Base-by-base conservation (phyloP, 2,888 invertebrate genomes). In the Myopa tessellatipennis region DNA sequence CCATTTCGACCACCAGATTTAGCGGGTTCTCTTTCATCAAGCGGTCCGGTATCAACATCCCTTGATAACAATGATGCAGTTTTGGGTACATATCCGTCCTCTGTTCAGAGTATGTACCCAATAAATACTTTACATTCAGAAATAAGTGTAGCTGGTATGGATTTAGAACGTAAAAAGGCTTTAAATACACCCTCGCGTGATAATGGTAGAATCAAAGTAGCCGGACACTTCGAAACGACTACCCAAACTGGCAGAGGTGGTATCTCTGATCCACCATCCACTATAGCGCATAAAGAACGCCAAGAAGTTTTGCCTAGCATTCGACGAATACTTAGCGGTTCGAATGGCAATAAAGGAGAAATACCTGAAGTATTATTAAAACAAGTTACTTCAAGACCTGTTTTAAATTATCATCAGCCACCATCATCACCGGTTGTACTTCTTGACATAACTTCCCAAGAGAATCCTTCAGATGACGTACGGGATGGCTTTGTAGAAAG, bases 311-410 rank as follows among this genome's bases (percentile, higher is more conserved):
- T 95, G 83, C 95, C 96, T 4, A 94, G 95, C 81, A 96, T 96
- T 82, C 94, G 95, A 4, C 91, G 96, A 76, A 96, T 96, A 84
- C 90, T 96, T 38, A 95, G 95, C 72, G 96, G 96, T 1, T 95
- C 95, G 73, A 96, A 95, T 86, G 96, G 96, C 0, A 91, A 95
- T 50, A 95, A 95, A 83, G 94, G 95, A 82, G 94, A 95, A 83
- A 93, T 95, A 75, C 94, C 95, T 0, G 95, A 95, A 80, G 94
- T 95, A 65, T 89, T 95, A 0, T 89, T 95, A 38, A 91, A 93
- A 79, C 92, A 93, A 0, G 93, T 93, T 55, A 93, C 94, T 1
- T 91, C 92, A 1, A 88, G 90, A 18, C 91, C 91, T 3, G 87
- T 84, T 18, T 80, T 80, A 8, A 84, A 81, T 74, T 82, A 83